A percentile compares a stretch with the other conserved stretches of the same genome.
phyloP scores from a whole-genome alignment of 2,113 vertebrate species.

The Pelecanoides urinatrix region DNA sequence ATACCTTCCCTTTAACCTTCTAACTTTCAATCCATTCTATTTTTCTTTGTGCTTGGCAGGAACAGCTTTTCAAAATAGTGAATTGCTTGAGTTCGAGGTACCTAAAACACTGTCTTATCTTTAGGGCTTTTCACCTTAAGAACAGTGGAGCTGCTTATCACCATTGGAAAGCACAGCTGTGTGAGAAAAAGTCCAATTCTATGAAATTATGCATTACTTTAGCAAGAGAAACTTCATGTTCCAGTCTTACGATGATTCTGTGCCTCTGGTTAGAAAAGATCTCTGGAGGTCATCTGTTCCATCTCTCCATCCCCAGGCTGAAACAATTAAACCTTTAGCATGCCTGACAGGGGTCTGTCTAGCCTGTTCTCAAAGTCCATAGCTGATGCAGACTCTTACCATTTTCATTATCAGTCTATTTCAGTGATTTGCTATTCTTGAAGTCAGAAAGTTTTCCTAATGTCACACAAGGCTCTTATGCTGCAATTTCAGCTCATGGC shows the following conservation, averaged over 20 bases:
- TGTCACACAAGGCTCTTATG: neutral
- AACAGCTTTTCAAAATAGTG: neutral
- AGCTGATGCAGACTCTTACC: neutral
- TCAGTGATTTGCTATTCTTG: constrained; percentile 9
- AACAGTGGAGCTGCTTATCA: neutral
- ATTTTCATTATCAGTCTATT: neutral
- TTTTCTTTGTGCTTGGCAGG: neutral
- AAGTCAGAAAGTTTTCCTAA: constrained; percentile 28
- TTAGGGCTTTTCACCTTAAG: neutral
- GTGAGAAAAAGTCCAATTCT: neutral
- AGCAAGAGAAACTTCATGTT: neutral
- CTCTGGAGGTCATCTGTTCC: neutral
- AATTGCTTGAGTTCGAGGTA: neutral
- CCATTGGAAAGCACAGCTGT: neutral
- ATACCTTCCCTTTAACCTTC: neutral
- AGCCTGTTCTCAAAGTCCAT: neutral
- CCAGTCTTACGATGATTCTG: neutral
- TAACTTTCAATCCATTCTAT: neutral
- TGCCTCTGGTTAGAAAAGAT: neutral
- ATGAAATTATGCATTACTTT: neutral
- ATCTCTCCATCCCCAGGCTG: neutral
- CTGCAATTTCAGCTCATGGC: neutral
- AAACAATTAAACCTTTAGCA: constrained; percentile 16
- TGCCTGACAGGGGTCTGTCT: neutral
- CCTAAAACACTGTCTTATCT: neutral